These are phyloP conservation scores for Drosophila navojoa DNA, from an alignment of 1,140 invertebrate species.

Conservation along the genomic window DNA sequence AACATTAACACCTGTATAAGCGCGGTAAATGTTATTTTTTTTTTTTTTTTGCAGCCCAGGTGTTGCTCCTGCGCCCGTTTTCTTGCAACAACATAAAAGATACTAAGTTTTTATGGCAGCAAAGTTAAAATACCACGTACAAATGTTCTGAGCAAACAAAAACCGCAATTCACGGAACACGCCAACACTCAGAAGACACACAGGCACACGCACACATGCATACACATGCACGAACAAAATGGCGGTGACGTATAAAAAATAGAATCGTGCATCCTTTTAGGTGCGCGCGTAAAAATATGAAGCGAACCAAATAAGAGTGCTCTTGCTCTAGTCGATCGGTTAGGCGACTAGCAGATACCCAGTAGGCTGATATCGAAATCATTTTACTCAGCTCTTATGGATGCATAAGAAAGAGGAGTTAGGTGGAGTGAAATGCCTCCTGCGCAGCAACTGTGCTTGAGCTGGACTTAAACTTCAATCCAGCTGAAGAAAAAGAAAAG, in stretches of 20 bases:
- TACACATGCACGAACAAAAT: constrained; percentile 47
- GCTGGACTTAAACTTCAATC: too few relatives aligned
- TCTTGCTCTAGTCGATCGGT: too few relatives aligned
- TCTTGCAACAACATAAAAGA: constrained; percentile 51
- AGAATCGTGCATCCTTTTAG: constrained; percentile 78
- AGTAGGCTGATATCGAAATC: too few relatives aligned
- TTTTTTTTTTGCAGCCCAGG: constrained; percentile 34
- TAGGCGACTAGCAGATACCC: too few relatives aligned
- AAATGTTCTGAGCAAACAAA: constrained; percentile 75
- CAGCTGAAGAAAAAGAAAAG: too few relatives aligned
- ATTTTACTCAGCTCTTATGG: too few relatives aligned
- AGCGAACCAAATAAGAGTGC: constrained; percentile 12
- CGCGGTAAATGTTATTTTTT: constrained; percentile 32
- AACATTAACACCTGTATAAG: constrained; percentile 75
- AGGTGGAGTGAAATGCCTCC: too few relatives aligned
- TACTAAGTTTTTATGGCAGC: constrained; percentile 47
- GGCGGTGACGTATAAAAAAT: constrained; percentile 54
- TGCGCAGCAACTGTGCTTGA: too few relatives aligned
- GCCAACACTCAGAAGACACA: constrained; percentile 3
- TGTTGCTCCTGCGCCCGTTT: constrained; percentile 40
- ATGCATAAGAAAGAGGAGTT: too few relatives aligned
- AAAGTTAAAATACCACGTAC: constrained; percentile 70
- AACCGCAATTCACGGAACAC: constrained; percentile 53
- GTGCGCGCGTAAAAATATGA: constrained; percentile 52
- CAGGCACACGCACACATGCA: neutral